These are phyloP conservation scores for Loris lydekkerianus DNA, from an alignment of 2,797 vertebrate genomes.

Conservation along the genomic window DNA sequence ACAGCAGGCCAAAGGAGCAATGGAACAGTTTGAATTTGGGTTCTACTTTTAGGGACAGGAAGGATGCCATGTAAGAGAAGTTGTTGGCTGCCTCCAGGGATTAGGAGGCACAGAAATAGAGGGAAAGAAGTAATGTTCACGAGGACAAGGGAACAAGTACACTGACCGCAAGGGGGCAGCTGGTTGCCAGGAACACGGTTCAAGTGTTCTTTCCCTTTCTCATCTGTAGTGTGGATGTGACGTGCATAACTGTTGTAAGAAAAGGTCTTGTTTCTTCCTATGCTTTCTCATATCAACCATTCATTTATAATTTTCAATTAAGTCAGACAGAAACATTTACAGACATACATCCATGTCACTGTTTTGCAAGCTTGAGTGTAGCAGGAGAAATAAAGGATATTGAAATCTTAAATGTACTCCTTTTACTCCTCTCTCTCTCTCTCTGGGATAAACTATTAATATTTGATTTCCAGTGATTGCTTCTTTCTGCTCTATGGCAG, in stretches of 20 bases:
- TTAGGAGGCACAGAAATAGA: neutral
- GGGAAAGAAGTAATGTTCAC: neutral
- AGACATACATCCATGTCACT: neutral
- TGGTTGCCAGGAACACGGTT: neutral
- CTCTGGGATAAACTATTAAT: neutral
- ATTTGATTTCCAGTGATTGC: neutral
- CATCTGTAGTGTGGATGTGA: neutral
- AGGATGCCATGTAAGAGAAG: neutral
- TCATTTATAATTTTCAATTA: constrained; percentile 38
- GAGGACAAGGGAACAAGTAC: neutral
- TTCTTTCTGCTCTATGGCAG: neutral
- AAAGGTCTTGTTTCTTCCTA: neutral
- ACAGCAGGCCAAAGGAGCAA: neutral
- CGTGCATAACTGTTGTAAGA: neutral
- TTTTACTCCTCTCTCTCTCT: neutral
- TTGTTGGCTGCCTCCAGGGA: neutral
- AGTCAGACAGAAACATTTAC: neutral
- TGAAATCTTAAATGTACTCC: neutral
- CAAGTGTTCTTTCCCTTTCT: neutral
- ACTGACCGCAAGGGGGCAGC: neutral
- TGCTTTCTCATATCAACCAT: neutral
- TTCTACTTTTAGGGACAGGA: constrained; percentile 11
- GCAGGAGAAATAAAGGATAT: neutral
- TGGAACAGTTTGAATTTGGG: neutral
- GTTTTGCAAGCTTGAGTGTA: neutral